A percentile compares a stretch with the other conserved stretches of the same genome.
These are phyloP conservation scores for Muntiacus muntjak DNA, from an alignment of 2,113 vertebrate species.

Conservation along the genomic window DNA sequence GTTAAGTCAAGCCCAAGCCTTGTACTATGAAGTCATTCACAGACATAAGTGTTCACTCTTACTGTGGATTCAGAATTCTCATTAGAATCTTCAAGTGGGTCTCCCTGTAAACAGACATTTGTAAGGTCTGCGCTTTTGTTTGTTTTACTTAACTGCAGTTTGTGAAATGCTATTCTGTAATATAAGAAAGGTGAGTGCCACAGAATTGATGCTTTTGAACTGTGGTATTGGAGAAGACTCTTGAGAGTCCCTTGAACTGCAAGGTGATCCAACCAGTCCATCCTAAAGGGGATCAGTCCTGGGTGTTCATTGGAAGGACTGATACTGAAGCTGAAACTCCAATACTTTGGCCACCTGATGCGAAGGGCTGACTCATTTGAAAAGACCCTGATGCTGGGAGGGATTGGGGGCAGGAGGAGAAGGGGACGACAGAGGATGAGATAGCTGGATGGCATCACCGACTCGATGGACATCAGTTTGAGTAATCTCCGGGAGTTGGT, in stretches of 20 bases:
- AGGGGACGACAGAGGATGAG: neutral
- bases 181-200: too few species aligned
- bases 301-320: neutral
- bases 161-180: neutral
- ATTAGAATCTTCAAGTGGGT: neutral
- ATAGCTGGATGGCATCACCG: neutral
- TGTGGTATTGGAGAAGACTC: too few species aligned
- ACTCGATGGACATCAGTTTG: neutral
- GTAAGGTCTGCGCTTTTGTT: constrained; percentile 12
- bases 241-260: too few species aligned
- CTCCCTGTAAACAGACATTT: neutral
- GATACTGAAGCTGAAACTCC: neutral
- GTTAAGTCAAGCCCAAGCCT: constrained; percentile 33
- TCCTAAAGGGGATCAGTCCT: neutral
- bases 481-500: accelerated
- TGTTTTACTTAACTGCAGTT: neutral
- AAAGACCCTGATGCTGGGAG: neutral
- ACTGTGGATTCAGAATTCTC: neutral
- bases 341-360: neutral
- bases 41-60: neutral
- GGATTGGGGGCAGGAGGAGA: neutral
- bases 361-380: accelerated
- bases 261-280: neutral
- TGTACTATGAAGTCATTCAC: neutral
- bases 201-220: too few species aligned